Base-by-base conservation (phyloP, 2,888 invertebrate genomes). In the Tethea ocularis region DNA sequence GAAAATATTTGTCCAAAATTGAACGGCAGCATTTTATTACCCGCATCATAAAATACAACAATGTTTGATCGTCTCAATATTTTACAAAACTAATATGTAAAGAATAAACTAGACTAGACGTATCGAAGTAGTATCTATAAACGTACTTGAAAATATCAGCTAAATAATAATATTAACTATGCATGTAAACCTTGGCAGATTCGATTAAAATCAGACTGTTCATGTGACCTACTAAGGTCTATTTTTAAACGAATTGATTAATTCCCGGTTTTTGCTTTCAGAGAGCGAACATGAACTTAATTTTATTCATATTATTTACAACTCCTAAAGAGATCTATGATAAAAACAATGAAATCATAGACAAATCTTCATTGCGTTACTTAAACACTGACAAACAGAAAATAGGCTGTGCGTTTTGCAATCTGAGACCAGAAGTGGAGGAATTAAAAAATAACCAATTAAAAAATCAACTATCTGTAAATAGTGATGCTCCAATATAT, bases 241-340 rank as follows among this genome's bases (percentile, higher is more conserved):
- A 33, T 13, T 33, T 26, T 33, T 2, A 33, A 13, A 13, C 3
- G 13, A 13, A 33, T 33, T 11, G 11, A 2, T 26, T 26, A 6
- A 33, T 38, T 38, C 6, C n/a, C n/a, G 10, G 38, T n/a, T 38
- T 33, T 38, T 1, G n/a, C n/a, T 15, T 38, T 38, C 38, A 38
- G 38, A n/a, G 38, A 38, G n/a, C n/a, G n/a, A 38, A n/a, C 38
- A 38, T 46, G 46, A 46, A 20, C 10, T 46, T 46, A 46, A 46
- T 46, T n/a, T 20, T 46, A 46, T 20, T 46, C 17, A 46, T 46
- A 20, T 1, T 46, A 46, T 8, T 46, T 8, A 20, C 46, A 17
- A 20, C 41, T 10, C 6, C 20, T 20, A 46, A 41, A 13, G 33
- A 33, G 13, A 13, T 33, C 17, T 17, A 6, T 41, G 41, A 36